Base-by-base conservation (phyloP, 2,113 vertebrate genomes). In the Gulo gulo region DNA sequence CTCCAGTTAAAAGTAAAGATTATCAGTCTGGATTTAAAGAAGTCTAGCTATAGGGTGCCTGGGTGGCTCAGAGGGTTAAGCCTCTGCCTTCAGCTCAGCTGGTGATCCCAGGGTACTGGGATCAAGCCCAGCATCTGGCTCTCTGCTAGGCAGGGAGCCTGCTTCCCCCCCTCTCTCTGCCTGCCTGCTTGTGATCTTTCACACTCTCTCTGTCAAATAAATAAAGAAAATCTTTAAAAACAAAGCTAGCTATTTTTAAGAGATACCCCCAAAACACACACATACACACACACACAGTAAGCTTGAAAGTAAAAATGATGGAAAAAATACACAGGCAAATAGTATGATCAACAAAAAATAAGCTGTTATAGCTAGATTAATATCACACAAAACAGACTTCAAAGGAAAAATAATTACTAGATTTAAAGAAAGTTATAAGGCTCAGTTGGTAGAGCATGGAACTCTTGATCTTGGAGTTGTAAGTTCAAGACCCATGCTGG, bases 211-310 rank as follows among this genome's bases (percentile, higher is more conserved):
- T 55, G 52, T 55, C 16, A 55, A 55, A 55, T 55, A 55, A 55
- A 55, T 55, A 55, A 55, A 55, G 18, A 55, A 55, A 55, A 18
- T 55, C 52, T 55, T 55, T 55, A 55, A 18, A 18, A 52, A 52
- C 50, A 52, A 92, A 94, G 31, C 74, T 52, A 61, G 71, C 50
- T 89, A 78, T 61, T 89, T 95, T 89, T 97, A 80, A 84, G 24
- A 88, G 52, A 61, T 52, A 80, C 24, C 34, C 74, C 87, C 86
- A 59, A 91, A 76, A 63, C 57, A 87, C 57, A 95, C 39, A 52
- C 14, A 73, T 61, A 83, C 81, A 26, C 57, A 73, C 69, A 84
- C 82, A 26, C 57, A 84, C 73, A 26, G 24, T 71, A 93, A 52
- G 9, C 36, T 78, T 83, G 42, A 85, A 76, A 97, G 88, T 69